Percentiles rank a stretch among this genome's conserved stretches.
Conservation (phyloP, 2,888 invertebrate species). For the Polia nebulosa region DNA sequence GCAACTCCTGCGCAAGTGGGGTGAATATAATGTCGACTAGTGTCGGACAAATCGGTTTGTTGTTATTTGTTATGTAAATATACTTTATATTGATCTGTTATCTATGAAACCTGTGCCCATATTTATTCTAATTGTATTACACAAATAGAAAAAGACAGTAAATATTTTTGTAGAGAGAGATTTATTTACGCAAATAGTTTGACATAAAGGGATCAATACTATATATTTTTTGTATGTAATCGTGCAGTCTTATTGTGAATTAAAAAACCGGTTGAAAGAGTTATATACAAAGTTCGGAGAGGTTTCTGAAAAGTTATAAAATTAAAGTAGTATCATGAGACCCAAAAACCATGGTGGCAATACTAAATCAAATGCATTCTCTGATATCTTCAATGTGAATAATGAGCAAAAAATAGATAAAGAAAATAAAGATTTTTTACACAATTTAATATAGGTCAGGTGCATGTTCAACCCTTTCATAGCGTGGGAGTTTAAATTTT, state of each 20-base stretch:
- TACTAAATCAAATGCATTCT: conserved; percentile 76
- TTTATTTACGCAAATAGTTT: neutral
- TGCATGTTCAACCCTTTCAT: conserved; percentile 89
- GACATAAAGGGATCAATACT: neutral
- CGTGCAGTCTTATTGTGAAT: neutral
- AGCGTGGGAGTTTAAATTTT: conserved; percentile 88
- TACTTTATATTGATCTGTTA: conserved; percentile 55
- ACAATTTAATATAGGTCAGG: conserved; percentile 89
- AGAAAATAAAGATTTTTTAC: conserved; percentile 83
- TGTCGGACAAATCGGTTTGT: conserved; percentile 69
- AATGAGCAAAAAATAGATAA: conserved; percentile 85
- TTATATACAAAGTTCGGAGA: too few relatives aligned
- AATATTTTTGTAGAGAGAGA: neutral
- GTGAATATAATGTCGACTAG: conserved; percentile 68
- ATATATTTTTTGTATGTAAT: too few relatives aligned
- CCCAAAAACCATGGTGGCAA: conserved; percentile 69
- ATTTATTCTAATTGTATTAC: conserved; percentile 30
- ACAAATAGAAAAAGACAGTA: neutral
- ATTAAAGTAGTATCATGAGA: neutral
- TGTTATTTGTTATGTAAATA: conserved; percentile 66
- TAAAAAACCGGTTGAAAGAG: too few relatives aligned
- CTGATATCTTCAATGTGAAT: conserved; percentile 80
- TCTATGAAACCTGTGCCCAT: conserved; percentile 49
- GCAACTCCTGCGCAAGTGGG: conserved; percentile 81
- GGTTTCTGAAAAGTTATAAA: neutral